A percentile compares a stretch with the other conserved stretches of the same genome.
Conservation (phyloP, 2,888 invertebrate species). For the Macrosiphum euphorbiae region DNA sequence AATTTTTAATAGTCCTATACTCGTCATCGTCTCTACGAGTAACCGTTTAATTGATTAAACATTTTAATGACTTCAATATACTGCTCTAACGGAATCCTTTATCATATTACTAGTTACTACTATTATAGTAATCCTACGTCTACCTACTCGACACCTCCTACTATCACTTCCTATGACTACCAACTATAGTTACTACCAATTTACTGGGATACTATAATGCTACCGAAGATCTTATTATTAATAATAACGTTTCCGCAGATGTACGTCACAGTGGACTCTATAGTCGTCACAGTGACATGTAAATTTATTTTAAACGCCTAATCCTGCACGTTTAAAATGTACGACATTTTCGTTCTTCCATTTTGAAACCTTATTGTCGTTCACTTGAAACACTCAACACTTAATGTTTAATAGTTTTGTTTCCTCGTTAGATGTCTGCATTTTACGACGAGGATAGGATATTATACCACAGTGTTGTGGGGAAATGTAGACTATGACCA, state of each 20-base stretch:
- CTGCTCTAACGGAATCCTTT: background rate
- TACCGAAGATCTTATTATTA: background rate
- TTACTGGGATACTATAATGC: background rate
- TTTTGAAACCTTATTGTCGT: background rate
- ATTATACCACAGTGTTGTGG: too few relatives aligned
- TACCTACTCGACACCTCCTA: background rate
- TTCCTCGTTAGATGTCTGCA: too few relatives aligned
- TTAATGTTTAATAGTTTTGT: background rate
- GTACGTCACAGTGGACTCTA: background rate
- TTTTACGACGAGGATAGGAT: too few relatives aligned
- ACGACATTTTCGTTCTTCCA: background rate
- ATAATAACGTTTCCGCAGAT: background rate
- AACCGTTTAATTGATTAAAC: conserved; percentile 21
- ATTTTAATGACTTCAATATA: conserved; percentile 8
- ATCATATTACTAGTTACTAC: background rate
- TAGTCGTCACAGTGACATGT: background rate
- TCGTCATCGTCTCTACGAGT: background rate
- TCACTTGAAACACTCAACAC: background rate
- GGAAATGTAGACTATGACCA: background rate
- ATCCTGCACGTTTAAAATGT: background rate
- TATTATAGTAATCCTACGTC: background rate
- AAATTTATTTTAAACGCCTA: background rate
- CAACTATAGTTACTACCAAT: background rate
- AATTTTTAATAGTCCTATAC: background rate
- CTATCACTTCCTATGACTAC: background rate